Evolutionary conservation across 2,888 invertebrate genomes (phyloP), one percentile per base, ranked within the genome.

Genomic region (Mesorhabditis belari): DNA sequence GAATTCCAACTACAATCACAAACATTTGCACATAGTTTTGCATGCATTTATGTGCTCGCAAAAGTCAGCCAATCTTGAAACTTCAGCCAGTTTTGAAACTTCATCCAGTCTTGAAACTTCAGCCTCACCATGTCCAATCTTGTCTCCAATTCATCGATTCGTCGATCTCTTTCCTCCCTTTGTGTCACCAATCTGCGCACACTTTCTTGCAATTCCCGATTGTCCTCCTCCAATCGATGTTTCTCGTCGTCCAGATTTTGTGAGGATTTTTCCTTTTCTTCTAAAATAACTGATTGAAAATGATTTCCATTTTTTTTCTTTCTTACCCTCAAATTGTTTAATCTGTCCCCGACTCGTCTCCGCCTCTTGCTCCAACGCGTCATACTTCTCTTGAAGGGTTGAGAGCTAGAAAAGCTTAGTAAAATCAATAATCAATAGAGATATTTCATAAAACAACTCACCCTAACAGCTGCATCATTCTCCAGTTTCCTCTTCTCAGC

Each of bases 321-420:
- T n/a, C 17, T 35, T 51, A 69, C 69, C 66, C 60, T 67, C 66
- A 17, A 71, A 53, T 49, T 66, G 61, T 35, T 66, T 63, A 44
- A 66, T 60, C 21, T 62, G 58, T 51, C 50, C 53, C 54, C 60
- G 65, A 9, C 65, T 62, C 9, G 57, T 49, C 21, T 67, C 69
- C 12, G 65, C 57, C 55, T 71, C 69, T 51, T 57, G 56, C 9
- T 59, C 44, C 23, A 66, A 24, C 51, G 57, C 67, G 6, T 66
- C 63, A 0, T 60, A 53, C 50, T 65, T 66, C 26, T 65, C 61
- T 35, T 64, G 60, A 55, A 63, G 35, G 12, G 44, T 35, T 9
- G 44, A 35, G n/a, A 35, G 12, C 44, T 35, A 17, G n/a, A 35
- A 35, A 35, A 9, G n/a, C n/a, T n/a, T n/a, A n/a, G n/a, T n/a